Percentiles rank a stretch among this genome's conserved stretches.
Conservation (phyloP, 2,797 vertebrate species). For the Sardinella longiceps region DNA sequence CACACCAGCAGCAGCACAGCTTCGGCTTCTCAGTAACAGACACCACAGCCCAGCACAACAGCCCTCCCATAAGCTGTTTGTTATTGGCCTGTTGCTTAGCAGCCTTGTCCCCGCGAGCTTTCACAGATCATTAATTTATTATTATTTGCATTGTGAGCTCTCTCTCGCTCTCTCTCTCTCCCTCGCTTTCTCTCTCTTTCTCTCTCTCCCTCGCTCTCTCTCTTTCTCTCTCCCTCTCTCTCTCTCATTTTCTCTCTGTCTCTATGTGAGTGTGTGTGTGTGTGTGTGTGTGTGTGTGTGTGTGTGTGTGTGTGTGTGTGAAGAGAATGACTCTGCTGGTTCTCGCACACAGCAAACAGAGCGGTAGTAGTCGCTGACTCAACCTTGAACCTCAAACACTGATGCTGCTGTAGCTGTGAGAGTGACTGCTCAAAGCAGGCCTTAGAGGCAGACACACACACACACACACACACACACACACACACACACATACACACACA, state of each 20-base stretch:
- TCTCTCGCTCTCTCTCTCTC: background rate
- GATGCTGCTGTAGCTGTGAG: background rate
- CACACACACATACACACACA: conserved; percentile 3
- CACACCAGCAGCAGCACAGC: background rate
- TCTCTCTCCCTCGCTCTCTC: background rate
- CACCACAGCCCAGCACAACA: conserved; percentile 1
- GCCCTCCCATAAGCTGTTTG: background rate
- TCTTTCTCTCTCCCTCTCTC: background rate
- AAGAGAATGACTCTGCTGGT: background rate
- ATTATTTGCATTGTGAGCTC: conserved; percentile 42
- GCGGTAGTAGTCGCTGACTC: background rate
- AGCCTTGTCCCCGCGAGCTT: conserved; percentile 42
- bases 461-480: background rate
- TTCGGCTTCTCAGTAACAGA: background rate
- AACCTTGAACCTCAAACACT: conserved; percentile 2
- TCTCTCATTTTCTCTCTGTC: conserved; percentile 7
- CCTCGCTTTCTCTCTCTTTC: background rate
- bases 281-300: conserved; percentile 31
- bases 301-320: conserved; percentile 15
- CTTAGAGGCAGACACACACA: background rate
- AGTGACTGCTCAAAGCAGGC: background rate
- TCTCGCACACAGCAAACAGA: conserved; percentile 19
- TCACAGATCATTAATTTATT: conserved; percentile 45
- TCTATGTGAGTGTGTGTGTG: conserved; percentile 8
- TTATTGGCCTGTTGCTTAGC: conserved; percentile 53